phyloP scores from a whole-genome alignment of 2,888 invertebrate genomes.

The Acleris emargana region DNA sequence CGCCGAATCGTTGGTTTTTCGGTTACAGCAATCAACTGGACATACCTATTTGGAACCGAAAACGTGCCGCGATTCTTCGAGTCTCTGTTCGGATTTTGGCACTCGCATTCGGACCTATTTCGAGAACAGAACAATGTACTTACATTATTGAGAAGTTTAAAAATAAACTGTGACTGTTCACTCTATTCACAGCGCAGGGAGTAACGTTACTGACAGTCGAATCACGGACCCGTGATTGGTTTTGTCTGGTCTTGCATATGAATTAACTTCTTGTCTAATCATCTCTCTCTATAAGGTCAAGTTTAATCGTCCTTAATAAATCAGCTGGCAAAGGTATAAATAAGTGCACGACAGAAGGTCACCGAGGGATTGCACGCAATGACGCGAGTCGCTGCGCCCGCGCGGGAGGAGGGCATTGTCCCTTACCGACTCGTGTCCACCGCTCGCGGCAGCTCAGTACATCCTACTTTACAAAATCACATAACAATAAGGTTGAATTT shows the following conservation, averaged over 20 bases:
- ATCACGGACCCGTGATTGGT: conserved; percentile 30
- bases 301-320: neutral
- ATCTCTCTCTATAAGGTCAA: neutral
- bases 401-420: neutral
- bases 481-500: conserved; percentile 8
- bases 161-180: conserved; percentile 33
- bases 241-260: conserved; percentile 24
- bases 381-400: conserved; percentile 1
- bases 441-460: neutral
- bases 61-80: conserved; percentile 7
- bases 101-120: conserved; percentile 32
- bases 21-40: conserved; percentile 8
- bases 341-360: conserved; percentile 1
- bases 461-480: conserved; percentile 8
- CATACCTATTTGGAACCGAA: conserved; percentile 14
- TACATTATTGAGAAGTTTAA: conserved; percentile 35
- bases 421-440: conserved; percentile 1
- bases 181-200: conserved; percentile 28
- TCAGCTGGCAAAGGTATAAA: neutral
- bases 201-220: conserved; percentile 33
- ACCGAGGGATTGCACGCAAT: neutral
- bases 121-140: conserved; percentile 36
- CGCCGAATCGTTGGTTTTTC: conserved; percentile 2
- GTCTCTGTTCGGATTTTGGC: conserved; percentile 28
- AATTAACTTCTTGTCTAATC: conserved; percentile 18